Evolutionary conservation across 2,888 invertebrate genomes (phyloP).

Genomic region (Rhagophthalmus giganteus): DNA sequence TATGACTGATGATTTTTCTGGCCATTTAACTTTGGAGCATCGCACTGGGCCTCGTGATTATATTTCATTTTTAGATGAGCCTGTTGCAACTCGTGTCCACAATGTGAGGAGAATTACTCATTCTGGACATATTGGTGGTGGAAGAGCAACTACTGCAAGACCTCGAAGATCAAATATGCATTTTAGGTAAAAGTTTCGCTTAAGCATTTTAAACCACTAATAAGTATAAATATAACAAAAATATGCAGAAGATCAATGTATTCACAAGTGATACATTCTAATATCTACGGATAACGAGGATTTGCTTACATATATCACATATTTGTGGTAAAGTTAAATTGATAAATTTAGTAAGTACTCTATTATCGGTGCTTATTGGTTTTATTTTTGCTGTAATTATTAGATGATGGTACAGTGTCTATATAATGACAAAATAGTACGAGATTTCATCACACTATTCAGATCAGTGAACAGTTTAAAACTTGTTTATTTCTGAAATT

Average conservation of each 20-base stretch:
- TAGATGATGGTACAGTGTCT: too few relatives aligned
- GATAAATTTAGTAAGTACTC: too few relatives aligned
- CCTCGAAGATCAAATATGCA: conserved; percentile 92
- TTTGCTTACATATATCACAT: too few relatives aligned
- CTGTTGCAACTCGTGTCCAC: conserved; percentile 67
- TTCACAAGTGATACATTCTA: too few relatives aligned
- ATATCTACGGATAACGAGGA: too few relatives aligned
- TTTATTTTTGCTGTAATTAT: too few relatives aligned
- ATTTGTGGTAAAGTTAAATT: too few relatives aligned
- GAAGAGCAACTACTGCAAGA: conserved; percentile 56
- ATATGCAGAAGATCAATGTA: too few relatives aligned
- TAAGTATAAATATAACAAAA: not conserved
- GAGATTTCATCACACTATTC: too few relatives aligned
- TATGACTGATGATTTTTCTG: conserved; percentile 96
- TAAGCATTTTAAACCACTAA: not conserved
- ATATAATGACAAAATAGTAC: too few relatives aligned
- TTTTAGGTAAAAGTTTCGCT: conserved; percentile 66
- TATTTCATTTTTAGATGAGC: conserved; percentile 92
- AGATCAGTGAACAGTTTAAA: too few relatives aligned
- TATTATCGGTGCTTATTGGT: too few relatives aligned
- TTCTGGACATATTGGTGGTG: conserved; percentile 52
- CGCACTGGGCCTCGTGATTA: conserved; percentile 79
- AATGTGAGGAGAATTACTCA: conserved; percentile 55
- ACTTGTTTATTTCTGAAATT: not conserved
- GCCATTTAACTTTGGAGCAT: conserved; percentile 94